Evolutionary conservation across 2,113 vertebrate genomes (phyloP).

Genomic region (Gulo gulo): DNA sequence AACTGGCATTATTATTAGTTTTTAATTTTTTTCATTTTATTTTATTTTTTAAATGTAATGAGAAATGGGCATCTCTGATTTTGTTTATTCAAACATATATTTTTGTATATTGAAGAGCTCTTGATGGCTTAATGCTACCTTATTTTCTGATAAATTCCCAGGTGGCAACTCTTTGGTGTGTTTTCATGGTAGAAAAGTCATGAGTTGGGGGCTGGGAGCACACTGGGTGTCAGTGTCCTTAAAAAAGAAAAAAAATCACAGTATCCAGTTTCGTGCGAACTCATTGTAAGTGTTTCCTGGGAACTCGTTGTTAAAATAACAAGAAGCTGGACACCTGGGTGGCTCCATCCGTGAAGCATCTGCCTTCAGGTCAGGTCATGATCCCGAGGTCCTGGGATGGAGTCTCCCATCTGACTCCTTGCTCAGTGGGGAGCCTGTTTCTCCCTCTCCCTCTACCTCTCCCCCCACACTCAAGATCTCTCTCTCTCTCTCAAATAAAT

Average conservation of each 20-base stretch:
- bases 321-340: not conserved
- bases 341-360: no score
- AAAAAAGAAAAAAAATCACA: not conserved
- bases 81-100: no score
- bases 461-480: no score
- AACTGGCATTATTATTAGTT: no score
- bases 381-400: no score
- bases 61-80: not conserved
- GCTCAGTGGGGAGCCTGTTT: no score
- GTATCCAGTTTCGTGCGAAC: not conserved
- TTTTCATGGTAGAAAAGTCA: not conserved
- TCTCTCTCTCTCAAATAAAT: no score
- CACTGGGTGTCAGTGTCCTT: not conserved
- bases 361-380: no score
- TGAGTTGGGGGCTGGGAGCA: not conserved
- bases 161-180: not conserved
- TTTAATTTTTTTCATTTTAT: no score
- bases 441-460: no score
- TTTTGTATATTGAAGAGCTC: not conserved
- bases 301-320: not conserved
- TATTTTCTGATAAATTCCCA: not conserved
- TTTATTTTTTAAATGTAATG: not conserved
- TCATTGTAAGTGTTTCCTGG: not conserved
- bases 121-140: not conserved
- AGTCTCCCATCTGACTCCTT: no score